phyloP scores from a whole-genome alignment of 2,888 invertebrate species.

The Dugesia japonica region DNA sequence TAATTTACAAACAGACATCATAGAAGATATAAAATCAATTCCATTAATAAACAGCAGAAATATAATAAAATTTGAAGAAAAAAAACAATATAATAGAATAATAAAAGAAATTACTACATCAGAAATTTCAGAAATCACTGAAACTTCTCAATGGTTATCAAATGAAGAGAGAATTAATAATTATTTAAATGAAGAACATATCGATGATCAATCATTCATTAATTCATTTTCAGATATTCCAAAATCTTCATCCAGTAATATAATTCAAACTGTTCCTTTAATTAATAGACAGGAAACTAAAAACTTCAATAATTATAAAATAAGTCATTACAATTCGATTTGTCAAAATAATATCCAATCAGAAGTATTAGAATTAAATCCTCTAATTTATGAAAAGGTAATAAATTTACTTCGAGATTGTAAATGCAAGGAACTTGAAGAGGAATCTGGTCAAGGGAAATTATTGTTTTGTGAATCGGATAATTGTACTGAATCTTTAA shows the following conservation, averaged over 20 bases:
- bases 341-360: background rate
- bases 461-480: background rate
- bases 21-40: background rate
- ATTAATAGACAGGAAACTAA: background rate
- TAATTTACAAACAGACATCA: background rate
- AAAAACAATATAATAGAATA: background rate
- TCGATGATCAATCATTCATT: constrained; percentile 4
- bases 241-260: background rate
- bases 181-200: background rate
- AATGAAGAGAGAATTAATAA: background rate
- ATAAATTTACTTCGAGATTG: background rate
- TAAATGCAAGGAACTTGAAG: background rate
- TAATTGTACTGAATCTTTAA: background rate
- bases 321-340: background rate
- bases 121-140: background rate
- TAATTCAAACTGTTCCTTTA: background rate
- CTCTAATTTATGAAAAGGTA: background rate
- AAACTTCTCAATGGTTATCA: background rate
- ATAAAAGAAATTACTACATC: background rate
- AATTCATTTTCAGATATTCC: constrained; percentile 7
- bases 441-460: background rate
- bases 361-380: background rate
- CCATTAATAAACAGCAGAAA: background rate
- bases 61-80: background rate
- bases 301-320: background rate